Base-by-base conservation (phyloP, 1,140 invertebrate species). In the Oncopeltus fasciatus region DNA sequence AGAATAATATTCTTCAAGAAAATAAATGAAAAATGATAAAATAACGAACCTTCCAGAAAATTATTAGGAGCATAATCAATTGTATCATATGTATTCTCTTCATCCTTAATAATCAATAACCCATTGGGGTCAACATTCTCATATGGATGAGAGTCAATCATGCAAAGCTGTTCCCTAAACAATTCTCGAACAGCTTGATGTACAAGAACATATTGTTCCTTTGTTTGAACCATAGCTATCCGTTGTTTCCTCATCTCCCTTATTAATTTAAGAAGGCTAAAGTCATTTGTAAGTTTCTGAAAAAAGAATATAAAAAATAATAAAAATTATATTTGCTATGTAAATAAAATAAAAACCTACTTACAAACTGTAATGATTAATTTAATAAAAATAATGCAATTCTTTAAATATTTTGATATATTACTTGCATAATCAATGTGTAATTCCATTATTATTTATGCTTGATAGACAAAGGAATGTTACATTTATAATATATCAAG, bases 131-230 rank as follows among this genome's bases (percentile, higher is more conserved):
- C 77, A 27, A 81, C 70, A 67, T 81, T 81, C 57, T 78, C 79
- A 70, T 81, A 81, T 1, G 74, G 76, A 71, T 81, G 79, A n/a
- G 77, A 72, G 61, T 81, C 78, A 59, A 81, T 80, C 27, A 81
- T 72, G 64, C 75, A 74, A 2, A 81, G 66, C 59, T 81, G 77
- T 56, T 80, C 76, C 67, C 74, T 70, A 69, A 81, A 81, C 28
- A 81, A 67, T 64, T 79, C 76, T 53, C 73, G 66, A 1, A 81
- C 76, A 43, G 78, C 80, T 68, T 74, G 70, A 69, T 95, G 91
- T 66, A 95, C 87, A 67, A 94, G 83, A 71, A 94, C 90, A 68
- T 95, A 95, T 70, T 95, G 92, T 72, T 95, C 92, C 20, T 89
- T 89, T 24, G 90, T 95, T 74, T 95, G 91, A 8, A 95, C 83